phyloP scores from a whole-genome alignment of 2,797 vertebrate species.

The Tenualosa thibaudeaui region DNA sequence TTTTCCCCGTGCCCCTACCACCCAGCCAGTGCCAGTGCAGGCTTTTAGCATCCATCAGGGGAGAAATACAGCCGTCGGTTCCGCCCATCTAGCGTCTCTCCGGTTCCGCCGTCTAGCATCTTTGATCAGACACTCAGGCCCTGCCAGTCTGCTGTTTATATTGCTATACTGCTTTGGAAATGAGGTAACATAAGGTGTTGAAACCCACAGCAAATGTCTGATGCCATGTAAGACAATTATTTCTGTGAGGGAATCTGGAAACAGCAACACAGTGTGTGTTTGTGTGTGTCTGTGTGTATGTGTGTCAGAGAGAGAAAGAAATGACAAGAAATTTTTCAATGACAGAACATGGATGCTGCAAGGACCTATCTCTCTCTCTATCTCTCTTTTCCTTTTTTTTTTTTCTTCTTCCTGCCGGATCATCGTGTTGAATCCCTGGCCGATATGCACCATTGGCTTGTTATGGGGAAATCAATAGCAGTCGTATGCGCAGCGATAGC shows the following conservation, averaged over 20 bases:
- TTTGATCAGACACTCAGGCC: neutral
- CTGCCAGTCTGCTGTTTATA: neutral
- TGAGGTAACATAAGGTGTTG: neutral
- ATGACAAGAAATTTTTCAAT: neutral
- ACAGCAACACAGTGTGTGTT: neutral
- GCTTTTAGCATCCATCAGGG: neutral
- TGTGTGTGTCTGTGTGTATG: neutral
- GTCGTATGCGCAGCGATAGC: neutral
- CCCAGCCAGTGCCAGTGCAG: neutral
- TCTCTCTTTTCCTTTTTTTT: too few relatives aligned
- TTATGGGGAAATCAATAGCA: slow-evolving; percentile 18
- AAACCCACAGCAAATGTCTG: neutral
- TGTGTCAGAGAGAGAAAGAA: neutral
- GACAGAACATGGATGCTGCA: neutral
- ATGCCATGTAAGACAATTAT: neutral
- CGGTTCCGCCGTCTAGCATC: too few relatives aligned
- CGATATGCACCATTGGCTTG: slow-evolving; percentile 12
- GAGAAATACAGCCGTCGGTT: neutral
- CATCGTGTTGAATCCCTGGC: neutral
- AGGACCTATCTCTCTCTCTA: neutral
- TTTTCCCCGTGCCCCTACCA: neutral
- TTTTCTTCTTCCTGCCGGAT: neutral
- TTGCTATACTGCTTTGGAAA: too few relatives aligned
- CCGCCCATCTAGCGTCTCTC: neutral
- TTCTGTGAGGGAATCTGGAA: neutral